phyloP scores from a whole-genome alignment of 1,140 invertebrate genomes.

The Cyclargus thomasi region DNA sequence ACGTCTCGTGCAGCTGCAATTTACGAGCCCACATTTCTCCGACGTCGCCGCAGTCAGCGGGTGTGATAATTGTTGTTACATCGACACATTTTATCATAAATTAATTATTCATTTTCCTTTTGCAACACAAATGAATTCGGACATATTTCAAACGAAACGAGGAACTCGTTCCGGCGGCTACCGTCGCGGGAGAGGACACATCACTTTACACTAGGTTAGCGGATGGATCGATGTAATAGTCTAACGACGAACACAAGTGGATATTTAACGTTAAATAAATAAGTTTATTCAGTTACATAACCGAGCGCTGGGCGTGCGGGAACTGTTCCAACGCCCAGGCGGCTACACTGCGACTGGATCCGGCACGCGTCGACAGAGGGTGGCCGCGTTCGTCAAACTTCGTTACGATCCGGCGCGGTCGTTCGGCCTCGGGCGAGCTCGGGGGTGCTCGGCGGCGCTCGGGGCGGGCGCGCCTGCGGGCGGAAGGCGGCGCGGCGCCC shows the following conservation, averaged over 20 bases:
- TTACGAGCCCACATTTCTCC: background rate
- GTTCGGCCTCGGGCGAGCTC: constrained; percentile 58
- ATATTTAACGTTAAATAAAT: constrained; percentile 61
- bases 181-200: constrained; percentile 60
- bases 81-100: constrained; percentile 26
- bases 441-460: constrained; percentile 25
- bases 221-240: constrained; percentile 12
- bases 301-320: constrained; percentile 54
- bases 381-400: constrained; percentile 63
- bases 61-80: constrained; percentile 15
- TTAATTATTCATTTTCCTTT: background rate
- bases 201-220: constrained; percentile 50
- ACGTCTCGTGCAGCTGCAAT: background rate
- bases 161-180: constrained; percentile 61
- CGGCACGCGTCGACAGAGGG: constrained; percentile 63
- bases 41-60: no score
- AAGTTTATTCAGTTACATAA: constrained; percentile 74
- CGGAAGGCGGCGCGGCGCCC: constrained; percentile 59
- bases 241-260: constrained; percentile 25
- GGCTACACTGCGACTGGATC: constrained; percentile 67
- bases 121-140: constrained; percentile 26
- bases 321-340: constrained; percentile 63
- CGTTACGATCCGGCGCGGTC: constrained; percentile 67
- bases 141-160: constrained; percentile 43
- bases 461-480: constrained; percentile 55